Evolutionary conservation across 2,888 invertebrate genomes (phyloP), one percentile per base, ranked within the genome.

Genomic region (Phortica okadai): DNA sequence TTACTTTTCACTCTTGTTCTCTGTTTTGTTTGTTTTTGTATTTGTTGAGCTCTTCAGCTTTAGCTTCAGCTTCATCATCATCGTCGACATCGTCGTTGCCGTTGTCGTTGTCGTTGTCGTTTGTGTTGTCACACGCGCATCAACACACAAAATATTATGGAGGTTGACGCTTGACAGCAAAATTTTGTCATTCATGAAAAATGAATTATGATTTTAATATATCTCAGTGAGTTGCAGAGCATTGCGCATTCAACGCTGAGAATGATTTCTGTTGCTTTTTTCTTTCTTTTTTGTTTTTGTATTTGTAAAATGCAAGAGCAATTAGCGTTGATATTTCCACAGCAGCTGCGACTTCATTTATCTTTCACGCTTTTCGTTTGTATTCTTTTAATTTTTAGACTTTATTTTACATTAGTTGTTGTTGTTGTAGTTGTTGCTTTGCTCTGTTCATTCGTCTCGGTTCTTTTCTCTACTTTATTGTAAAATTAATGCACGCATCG

Each of bases 331-430:
- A 86, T 88, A 85, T 86, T 82, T 85, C 81, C 82, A 80, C 84
- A 84, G 84, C 88, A 88, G 89, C 88, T 88, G 88, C 81, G 81
- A 81, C 84, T 86, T 83, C 88, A 88, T 88, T 84, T 87, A 87
- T 89, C 83, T 85, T 81, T 74, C 66, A 21, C 42, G 66, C 33
- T 11, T 66, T 66, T 50, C 50, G 14, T 50, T 50, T 50, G 50
- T 50, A 50, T 50, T 50, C 50, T 50, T 50, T 50, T 14, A 50
- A 11, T 50, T 50, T 50, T 14, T 11, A 11, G 50, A 11, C 50
- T 50, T 50, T 50, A 5, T n/a, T 59, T 21, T 2, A 16, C 6
- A 2, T 59, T 21, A 14, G 14, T 59, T 59, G 10, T n/a, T 59
- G 59, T 59, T 59, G 10, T 58, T 58, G n/a, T 58, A 11, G 14